These are phyloP conservation scores for Pelobates cultripes DNA, from an alignment of 2,797 vertebrate genomes.

Conservation along the genomic window DNA sequence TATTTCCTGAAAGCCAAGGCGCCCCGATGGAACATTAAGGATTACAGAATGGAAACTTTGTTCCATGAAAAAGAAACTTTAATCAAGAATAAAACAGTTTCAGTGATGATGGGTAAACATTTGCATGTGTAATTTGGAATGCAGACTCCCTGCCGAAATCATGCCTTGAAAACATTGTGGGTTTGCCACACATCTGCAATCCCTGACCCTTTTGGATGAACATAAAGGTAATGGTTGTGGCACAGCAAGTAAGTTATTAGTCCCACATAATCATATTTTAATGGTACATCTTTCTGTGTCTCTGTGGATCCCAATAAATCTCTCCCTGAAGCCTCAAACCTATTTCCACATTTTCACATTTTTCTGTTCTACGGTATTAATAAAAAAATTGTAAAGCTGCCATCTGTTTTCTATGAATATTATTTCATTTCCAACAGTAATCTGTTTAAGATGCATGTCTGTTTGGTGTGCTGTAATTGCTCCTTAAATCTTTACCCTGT, in stretches of 20 bases:
- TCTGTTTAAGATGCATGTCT: constrained; percentile 1
- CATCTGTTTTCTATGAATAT: constrained; percentile 40
- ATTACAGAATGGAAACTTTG: background rate
- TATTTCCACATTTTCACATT: constrained; percentile 27
- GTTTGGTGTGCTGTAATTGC: background rate
- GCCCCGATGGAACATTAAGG: background rate
- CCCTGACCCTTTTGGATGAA: constrained; percentile 41
- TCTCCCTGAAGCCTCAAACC: constrained; percentile 26
- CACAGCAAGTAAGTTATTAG: constrained; percentile 37
- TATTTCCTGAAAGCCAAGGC: background rate
- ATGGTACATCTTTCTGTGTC: constrained; percentile 42
- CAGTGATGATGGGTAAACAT: constrained; percentile 6
- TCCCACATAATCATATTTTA: constrained; percentile 51
- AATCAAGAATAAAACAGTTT: constrained; percentile 23
- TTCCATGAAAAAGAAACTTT: constrained; percentile 4
- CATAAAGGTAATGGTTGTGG: constrained; percentile 33
- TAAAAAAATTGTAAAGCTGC: constrained; percentile 8
- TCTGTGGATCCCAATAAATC: constrained; percentile 20
- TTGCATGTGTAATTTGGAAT: constrained; percentile 36
- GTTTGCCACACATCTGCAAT: constrained; percentile 46
- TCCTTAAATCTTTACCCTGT: background rate
- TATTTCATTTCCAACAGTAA: background rate
- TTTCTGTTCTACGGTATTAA: constrained; percentile 6
- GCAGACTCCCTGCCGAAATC: constrained; percentile 16
- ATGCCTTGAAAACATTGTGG: constrained; percentile 22